Evolutionary conservation across 2,797 vertebrate species (phyloP), one percentile per base, ranked within the genome.

Genomic region (Pangasius krempfi): DNA sequence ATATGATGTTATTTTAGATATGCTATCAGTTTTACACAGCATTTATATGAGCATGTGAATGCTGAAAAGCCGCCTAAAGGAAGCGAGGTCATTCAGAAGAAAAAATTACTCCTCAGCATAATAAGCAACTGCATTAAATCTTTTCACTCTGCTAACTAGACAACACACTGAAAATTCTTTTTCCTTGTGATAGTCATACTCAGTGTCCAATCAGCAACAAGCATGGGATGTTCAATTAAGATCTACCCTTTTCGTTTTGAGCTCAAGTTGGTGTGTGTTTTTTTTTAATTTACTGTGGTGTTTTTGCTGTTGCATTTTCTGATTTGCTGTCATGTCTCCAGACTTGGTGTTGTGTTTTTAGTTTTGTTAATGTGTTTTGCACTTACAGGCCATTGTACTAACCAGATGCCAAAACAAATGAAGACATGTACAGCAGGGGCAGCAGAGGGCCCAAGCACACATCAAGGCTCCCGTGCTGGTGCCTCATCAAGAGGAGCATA

Each of bases 381-480:
- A 83, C 40, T 18, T 50, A 30, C 60, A 84, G 60, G 47, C 12
- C 30, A 56, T 58, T 85, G 83, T n/a, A 85, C 27, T 72, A 68
- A 84, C 44, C 47, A 52, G 62, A 50, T 52, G 62, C 62, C 82
- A 84, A 84, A 68, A 68, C n/a, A 68, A 68, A 84, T 84, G 20
- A 52, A 68, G 22, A 13, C 25, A 68, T 52, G 60, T 84, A 84
- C 40, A 30, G 60, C 2, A 68, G 44, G 33, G 62, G 44, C 44
- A 84, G 22, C 22, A 62, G 37, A 10, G 40, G 37, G 40, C 81
- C 40, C 60, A 47, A 64, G 37, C 82, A 84, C 27, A 82, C 22
- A 50, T 37, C 44, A 66, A 84, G 82, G 60, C 22, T 64, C 27
- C 22, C 20, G 9, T 44, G 12, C 58, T 47, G 58, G 81, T 6